These are phyloP conservation scores for Channa maculata DNA, from an alignment of 2,113 vertebrate genomes.

Conservation along the genomic window DNA sequence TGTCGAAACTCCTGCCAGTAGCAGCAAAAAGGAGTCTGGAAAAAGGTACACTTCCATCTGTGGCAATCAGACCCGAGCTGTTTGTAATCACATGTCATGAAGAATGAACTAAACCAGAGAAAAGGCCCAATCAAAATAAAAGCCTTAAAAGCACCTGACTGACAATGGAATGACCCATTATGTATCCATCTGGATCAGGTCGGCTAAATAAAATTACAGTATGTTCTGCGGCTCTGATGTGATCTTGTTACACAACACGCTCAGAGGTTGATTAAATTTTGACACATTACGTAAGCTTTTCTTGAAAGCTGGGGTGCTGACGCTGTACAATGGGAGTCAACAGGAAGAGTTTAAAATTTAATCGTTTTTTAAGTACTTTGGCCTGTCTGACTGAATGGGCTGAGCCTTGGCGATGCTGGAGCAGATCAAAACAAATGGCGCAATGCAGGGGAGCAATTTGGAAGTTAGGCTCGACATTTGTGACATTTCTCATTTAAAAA, in stretches of 20 bases:
- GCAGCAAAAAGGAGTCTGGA: slow-evolving; percentile 30
- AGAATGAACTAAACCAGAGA: neutral
- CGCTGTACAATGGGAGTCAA: slow-evolving; percentile 15
- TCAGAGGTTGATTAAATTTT: slow-evolving; percentile 51
- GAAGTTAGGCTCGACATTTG: slow-evolving; percentile 1
- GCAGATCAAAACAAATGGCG: slow-evolving; percentile 33
- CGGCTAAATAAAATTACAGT: slow-evolving; percentile 42
- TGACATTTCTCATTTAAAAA: slow-evolving; percentile 9
- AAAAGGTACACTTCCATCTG: slow-evolving; percentile 35
- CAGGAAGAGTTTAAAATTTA: slow-evolving; percentile 57
- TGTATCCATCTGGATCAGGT: slow-evolving; percentile 15
- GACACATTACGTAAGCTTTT: slow-evolving; percentile 46
- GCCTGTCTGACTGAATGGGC: slow-evolving; percentile 28
- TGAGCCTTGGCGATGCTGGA: slow-evolving; percentile 13
- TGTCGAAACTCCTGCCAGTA: slow-evolving; percentile 19
- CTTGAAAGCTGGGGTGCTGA: slow-evolving; percentile 38
- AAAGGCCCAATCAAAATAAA: slow-evolving; percentile 29
- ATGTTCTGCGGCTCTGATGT: slow-evolving; percentile 31
- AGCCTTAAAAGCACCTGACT: slow-evolving; percentile 24
- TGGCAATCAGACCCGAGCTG: slow-evolving; percentile 26
- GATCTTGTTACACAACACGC: slow-evolving; percentile 57
- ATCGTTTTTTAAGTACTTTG: slow-evolving; percentile 59
- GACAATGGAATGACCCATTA: slow-evolving; percentile 36
- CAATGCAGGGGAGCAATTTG: neutral
- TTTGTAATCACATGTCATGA: slow-evolving; percentile 25